phyloP scores from a whole-genome alignment of 2,888 invertebrate genomes.

The Tribolium freemani region DNA sequence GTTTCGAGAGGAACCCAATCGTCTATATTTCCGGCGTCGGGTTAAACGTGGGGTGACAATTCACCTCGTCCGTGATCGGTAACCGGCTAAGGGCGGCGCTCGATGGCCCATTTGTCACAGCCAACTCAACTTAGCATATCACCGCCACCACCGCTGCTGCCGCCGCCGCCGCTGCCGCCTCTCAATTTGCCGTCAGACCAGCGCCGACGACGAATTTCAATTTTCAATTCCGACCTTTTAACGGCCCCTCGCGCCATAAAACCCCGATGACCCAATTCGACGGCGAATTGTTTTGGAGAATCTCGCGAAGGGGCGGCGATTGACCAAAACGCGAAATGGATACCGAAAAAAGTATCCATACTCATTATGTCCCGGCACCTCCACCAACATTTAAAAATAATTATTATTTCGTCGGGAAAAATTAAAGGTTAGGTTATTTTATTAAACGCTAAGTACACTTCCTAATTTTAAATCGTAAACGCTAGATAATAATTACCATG shows the following conservation, averaged over 20 bases:
- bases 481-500: too few relatives aligned
- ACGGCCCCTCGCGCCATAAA: conserved; percentile 52
- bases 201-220: conserved; percentile 56
- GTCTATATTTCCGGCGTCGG: conserved; percentile 36
- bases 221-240: conserved; percentile 57
- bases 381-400: too few relatives aligned
- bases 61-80: conserved; percentile 67
- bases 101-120: conserved; percentile 57
- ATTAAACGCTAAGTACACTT: too few relatives aligned
- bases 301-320: conserved; percentile 8
- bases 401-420: too few relatives aligned
- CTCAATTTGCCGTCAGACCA: conserved; percentile 67
- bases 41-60: conserved; percentile 47
- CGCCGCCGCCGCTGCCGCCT: conserved; percentile 56
- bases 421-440: too few relatives aligned
- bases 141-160: conserved; percentile 53
- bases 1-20: conserved; percentile 28
- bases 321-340: conserved; percentile 9
- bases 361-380: too few relatives aligned
- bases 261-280: conserved; percentile 50
- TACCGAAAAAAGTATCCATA: background rate
- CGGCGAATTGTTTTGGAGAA: conserved; percentile 27
- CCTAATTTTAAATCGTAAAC: too few relatives aligned
- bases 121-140: conserved; percentile 55
- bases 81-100: conserved; percentile 65